Percentiles rank a stretch among this genome's conserved stretches.
phyloP scores from a whole-genome alignment of 2,797 vertebrate genomes.

The Fratercula arctica region DNA sequence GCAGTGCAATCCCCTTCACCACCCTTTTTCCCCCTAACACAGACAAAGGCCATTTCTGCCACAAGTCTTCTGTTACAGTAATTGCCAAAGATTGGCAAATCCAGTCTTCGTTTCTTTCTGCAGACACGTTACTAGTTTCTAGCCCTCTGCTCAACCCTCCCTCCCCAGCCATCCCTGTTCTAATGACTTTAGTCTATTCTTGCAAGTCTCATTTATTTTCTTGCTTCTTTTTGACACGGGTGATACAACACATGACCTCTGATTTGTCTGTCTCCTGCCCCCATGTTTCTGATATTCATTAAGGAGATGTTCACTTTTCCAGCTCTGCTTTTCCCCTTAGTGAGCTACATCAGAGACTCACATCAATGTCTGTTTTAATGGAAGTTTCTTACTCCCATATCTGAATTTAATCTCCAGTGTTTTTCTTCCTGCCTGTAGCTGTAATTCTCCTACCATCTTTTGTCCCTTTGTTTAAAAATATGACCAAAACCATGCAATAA shows the following conservation, averaged over 20 bases:
- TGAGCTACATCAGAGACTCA: background rate
- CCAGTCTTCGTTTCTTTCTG: background rate
- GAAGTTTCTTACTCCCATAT: background rate
- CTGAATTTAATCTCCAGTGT: background rate
- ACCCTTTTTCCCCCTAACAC: background rate
- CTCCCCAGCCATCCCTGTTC: background rate
- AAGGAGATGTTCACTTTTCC: background rate
- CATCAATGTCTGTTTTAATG: background rate
- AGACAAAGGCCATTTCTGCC: background rate
- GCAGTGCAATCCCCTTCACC: background rate
- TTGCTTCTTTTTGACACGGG: background rate
- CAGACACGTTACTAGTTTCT: background rate
- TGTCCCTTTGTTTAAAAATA: background rate
- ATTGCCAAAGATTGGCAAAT: background rate
- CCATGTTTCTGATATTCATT: constrained; percentile 41
- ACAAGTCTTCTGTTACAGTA: background rate
- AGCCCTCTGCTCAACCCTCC: background rate
- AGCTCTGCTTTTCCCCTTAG: background rate
- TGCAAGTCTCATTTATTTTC: constrained; percentile 55
- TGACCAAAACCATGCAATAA: background rate
- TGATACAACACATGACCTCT: constrained; percentile 1
- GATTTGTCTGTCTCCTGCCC: constrained; percentile 19
- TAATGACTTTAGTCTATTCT: constrained; percentile 15
- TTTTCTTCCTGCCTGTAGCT: background rate
- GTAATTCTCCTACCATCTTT: background rate